Conservation (phyloP, 2,888 invertebrate genomes). For the Nyleta sp. region DNA sequence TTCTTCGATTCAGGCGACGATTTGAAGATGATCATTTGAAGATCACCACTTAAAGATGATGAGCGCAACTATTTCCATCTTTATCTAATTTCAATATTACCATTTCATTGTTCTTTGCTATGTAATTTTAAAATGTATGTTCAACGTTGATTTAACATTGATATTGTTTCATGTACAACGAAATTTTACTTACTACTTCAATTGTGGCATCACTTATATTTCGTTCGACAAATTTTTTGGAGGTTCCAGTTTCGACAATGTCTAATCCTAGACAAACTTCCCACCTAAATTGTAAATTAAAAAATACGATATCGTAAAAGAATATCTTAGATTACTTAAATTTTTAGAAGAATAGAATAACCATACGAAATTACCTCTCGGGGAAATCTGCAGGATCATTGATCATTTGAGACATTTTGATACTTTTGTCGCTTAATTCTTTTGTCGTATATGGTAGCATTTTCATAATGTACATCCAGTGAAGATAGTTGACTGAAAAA, state of each 20-base stretch:
- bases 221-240: constrained; percentile 49
- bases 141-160: too few relatives aligned
- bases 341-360: background rate
- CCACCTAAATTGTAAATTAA: constrained; percentile 45
- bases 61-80: too few relatives aligned
- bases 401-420: background rate
- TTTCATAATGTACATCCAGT: constrained; percentile 57
- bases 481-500: constrained; percentile 63
- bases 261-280: constrained; percentile 47
- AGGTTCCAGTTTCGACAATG: constrained; percentile 46
- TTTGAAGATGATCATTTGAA: too few relatives aligned
- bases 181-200: constrained; percentile 16
- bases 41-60: too few relatives aligned
- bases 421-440: constrained; percentile 23
- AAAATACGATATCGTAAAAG: background rate
- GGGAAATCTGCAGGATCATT: constrained; percentile 1
- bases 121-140: too few relatives aligned
- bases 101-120: too few relatives aligned
- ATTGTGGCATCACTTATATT: constrained; percentile 18
- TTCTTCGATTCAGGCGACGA: too few relatives aligned
- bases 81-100: too few relatives aligned
- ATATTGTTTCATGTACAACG: too few relatives aligned
- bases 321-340: background rate
- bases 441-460: constrained; percentile 35
- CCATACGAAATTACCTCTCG: constrained; percentile 32